Conservation (phyloP, 2,888 invertebrate species). For the Automeris io region DNA sequence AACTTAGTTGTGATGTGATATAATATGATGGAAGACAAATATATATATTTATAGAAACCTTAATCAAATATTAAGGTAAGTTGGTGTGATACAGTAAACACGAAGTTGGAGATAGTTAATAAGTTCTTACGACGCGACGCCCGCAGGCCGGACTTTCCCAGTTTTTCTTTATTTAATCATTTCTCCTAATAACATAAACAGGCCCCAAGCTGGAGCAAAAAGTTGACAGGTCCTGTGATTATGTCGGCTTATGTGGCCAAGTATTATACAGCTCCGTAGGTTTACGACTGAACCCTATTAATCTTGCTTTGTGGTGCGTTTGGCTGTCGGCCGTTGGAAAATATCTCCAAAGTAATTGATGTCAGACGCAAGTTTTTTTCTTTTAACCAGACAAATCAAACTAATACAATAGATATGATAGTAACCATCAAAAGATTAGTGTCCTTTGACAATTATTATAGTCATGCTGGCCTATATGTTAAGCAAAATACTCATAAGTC, state of each 20-base stretch:
- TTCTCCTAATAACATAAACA: slow-evolving; percentile 7
- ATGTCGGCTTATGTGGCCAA: slow-evolving; percentile 21
- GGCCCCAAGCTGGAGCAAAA: slow-evolving; percentile 13
- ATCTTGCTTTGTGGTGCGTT: slow-evolving; percentile 21
- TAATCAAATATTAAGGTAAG: not conserved
- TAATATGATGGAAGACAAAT: too few relatives aligned
- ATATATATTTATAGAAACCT: too few relatives aligned
- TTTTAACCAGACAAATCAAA: not conserved
- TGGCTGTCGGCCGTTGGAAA: slow-evolving; percentile 14
- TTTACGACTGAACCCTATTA: slow-evolving; percentile 25
- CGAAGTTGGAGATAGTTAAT: not conserved
- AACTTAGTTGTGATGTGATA: too few relatives aligned
- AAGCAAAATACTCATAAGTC: too few relatives aligned
- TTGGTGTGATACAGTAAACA: not conserved
- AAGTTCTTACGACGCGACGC: not conserved
- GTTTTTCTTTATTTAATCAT: slow-evolving; percentile 2
- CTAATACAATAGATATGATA: not conserved
- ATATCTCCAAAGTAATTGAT: slow-evolving; percentile 22
- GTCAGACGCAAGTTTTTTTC: slow-evolving; percentile 6
- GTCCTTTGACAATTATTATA: too few relatives aligned
- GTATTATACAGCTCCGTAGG: slow-evolving; percentile 25
- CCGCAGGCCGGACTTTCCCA: not conserved
- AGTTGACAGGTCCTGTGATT: slow-evolving; percentile 19
- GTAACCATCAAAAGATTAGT: not conserved
- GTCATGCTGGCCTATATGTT: too few relatives aligned